A percentile compares a stretch with the other conserved stretches of the same genome.
Conservation (phyloP, 1,140 invertebrate genomes). For the Pachyrhynchus sulphureomaculatus region DNA sequence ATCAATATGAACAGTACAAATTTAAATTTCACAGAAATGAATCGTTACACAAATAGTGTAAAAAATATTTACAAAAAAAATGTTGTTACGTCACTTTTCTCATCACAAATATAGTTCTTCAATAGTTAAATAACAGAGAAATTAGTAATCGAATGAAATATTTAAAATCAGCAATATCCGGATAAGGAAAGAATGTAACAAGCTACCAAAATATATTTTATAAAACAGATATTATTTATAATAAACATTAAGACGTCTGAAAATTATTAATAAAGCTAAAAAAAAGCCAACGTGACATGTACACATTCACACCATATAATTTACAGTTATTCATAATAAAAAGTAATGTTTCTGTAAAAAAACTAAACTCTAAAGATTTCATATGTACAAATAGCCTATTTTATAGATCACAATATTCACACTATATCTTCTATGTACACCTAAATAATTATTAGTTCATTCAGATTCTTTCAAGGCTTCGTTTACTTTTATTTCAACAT, state of each 20-base stretch:
- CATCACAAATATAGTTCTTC: background rate
- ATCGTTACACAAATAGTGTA: no score
- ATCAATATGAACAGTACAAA: background rate
- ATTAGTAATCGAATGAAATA: background rate
- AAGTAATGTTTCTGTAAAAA: constrained; percentile 44
- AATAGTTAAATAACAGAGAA: background rate
- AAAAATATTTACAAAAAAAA: no score
- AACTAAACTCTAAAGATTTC: constrained; percentile 40
- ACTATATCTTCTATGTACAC: constrained; percentile 19
- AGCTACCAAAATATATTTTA: background rate
- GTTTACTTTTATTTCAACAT: background rate
- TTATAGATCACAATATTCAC: constrained; percentile 25
- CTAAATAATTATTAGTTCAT: constrained; percentile 9
- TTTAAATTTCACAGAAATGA: no score
- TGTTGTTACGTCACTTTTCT: no score
- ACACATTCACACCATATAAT: constrained; percentile 43
- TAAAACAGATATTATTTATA: background rate
- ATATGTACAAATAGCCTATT: constrained; percentile 37
- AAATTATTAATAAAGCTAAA: background rate
- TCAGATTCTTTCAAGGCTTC: constrained; percentile 6
- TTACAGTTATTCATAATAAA: constrained; percentile 46
- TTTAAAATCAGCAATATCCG: no score
- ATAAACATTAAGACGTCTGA: background rate
- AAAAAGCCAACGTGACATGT: constrained; percentile 20
- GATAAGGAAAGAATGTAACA: background rate